Conservation (phyloP, 2,797 vertebrate species). For the Petrocephalus sullivani region DNA sequence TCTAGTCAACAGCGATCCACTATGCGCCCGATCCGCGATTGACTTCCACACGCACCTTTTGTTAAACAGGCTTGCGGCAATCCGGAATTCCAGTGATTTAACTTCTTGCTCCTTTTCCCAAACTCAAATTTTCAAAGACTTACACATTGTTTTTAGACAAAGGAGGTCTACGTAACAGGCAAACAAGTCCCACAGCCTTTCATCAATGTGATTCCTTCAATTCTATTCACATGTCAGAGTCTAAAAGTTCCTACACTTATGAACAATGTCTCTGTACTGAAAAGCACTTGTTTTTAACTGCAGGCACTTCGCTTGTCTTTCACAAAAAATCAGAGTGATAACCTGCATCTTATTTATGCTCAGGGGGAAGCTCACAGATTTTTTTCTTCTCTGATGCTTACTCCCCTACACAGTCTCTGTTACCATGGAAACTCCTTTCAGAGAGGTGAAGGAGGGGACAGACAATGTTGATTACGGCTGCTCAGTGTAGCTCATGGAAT, state of each 20-base stretch:
- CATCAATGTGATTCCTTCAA: not conserved
- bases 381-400: slow-evolving; percentile 23
- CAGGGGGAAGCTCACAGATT: slow-evolving; percentile 1
- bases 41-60: not conserved
- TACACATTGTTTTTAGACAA: not conserved
- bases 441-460: slow-evolving; percentile 59
- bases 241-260: not conserved
- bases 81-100: slow-evolving; percentile 39
- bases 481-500: slow-evolving; percentile 47
- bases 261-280: not conserved
- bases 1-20: not conserved
- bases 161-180: not conserved
- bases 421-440: slow-evolving; percentile 41
- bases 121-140: not conserved
- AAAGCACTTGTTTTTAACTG: not conserved
- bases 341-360: slow-evolving; percentile 13
- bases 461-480: slow-evolving; percentile 47
- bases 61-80: slow-evolving; percentile 23
- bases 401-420: slow-evolving; percentile 42
- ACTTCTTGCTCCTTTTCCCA: not conserved
- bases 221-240: no score
- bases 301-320: not conserved
- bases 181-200: not conserved
- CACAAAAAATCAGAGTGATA: not conserved
- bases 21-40: not conserved